phyloP scores from a whole-genome alignment of 2,113 vertebrate species.

The Notarius lentiginosus region DNA sequence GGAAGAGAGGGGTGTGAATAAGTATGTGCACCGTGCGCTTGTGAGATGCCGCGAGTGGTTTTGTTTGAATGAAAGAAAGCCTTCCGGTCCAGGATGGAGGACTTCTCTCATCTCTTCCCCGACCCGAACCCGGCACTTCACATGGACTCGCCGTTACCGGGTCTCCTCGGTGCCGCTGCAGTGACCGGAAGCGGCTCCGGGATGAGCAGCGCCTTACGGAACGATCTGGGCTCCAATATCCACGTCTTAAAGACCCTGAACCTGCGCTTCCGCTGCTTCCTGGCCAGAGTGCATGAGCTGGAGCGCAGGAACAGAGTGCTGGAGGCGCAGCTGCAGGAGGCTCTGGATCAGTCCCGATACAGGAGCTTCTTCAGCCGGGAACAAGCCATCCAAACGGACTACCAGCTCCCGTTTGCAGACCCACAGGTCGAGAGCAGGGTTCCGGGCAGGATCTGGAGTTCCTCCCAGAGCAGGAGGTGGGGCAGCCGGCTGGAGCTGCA shows the following conservation, averaged over 20 bases:
- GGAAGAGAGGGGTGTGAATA: not conserved
- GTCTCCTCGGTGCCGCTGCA: not conserved
- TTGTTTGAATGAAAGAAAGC: conserved; percentile 45
- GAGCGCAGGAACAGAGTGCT: conserved; percentile 75
- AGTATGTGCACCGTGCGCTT: conserved; percentile 15
- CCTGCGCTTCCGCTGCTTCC: conserved; percentile 67
- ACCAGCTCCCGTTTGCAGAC: conserved; percentile 22
- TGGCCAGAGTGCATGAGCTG: conserved; percentile 72
- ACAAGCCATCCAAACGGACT: conserved; percentile 69
- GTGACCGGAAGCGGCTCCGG: conserved; percentile 21
- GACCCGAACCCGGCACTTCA: conserved; percentile 22
- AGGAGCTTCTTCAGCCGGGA: conserved; percentile 66
- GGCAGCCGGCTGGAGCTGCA: conserved; percentile 69
- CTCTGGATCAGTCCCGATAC: conserved; percentile 61
- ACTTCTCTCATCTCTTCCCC: conserved; percentile 40
- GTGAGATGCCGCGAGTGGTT: conserved; percentile 23
- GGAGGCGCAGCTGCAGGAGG: conserved; percentile 72
- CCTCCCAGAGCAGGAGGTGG: conserved; percentile 66
- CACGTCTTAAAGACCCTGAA: conserved; percentile 75
- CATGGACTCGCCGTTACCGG: conserved; percentile 16
- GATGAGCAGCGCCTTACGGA: conserved; percentile 67
- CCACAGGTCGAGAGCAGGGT: conserved; percentile 54
- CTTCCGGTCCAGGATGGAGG: conserved; percentile 45
- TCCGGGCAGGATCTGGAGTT: conserved; percentile 75
- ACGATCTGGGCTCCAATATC: conserved; percentile 76